Conservation (phyloP, 2,888 invertebrate genomes). For the Dryobotodes eremita region DNA sequence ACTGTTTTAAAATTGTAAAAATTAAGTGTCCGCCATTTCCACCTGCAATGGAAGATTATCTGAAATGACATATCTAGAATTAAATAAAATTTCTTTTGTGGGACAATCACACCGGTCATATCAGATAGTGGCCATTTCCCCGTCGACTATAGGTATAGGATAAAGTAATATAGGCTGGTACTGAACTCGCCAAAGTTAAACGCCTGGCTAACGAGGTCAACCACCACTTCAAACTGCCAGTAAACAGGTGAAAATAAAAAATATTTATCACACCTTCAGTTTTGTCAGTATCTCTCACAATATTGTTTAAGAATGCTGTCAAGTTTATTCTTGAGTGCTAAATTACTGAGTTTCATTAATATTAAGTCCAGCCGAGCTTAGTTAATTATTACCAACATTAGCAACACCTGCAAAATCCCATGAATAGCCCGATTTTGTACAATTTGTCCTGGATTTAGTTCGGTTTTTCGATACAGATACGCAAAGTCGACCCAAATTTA, state of each 20-base stretch:
- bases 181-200: constrained; percentile 24
- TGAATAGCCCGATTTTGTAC: neutral
- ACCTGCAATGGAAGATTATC: neutral
- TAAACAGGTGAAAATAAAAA: constrained; percentile 10
- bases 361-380: neutral
- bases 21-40: neutral
- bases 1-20: constrained; percentile 5
- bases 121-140: constrained; percentile 14
- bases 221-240: constrained; percentile 46
- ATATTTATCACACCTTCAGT: constrained; percentile 7
- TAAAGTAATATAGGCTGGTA: constrained; percentile 20
- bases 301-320: neutral
- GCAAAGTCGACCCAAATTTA: constrained; percentile 85
- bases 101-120: neutral
- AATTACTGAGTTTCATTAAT: neutral
- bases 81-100: neutral
- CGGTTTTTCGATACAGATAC: constrained; percentile 74
- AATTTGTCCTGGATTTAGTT: constrained; percentile 39
- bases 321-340: neutral
- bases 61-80: neutral
- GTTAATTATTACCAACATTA: neutral
- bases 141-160: neutral
- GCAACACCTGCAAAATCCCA: neutral
- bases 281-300: neutral
- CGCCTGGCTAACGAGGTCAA: constrained; percentile 45